phyloP scores from a whole-genome alignment of 2,888 invertebrate genomes.

The Drosophila anceps region DNA sequence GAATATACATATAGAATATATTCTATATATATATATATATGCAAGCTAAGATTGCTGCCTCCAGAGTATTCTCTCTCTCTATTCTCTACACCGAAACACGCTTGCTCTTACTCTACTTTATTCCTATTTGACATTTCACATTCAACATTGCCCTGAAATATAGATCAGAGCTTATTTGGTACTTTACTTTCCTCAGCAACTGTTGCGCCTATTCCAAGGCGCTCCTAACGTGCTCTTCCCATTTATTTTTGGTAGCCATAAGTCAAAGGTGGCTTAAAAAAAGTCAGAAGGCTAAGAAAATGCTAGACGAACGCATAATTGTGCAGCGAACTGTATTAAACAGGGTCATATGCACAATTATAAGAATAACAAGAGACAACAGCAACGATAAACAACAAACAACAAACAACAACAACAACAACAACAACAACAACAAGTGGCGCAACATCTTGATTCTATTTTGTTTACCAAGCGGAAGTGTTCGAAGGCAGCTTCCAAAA shows the following conservation, averaged over 20 bases:
- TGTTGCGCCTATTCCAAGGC: background rate
- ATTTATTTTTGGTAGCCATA: conserved; percentile 17
- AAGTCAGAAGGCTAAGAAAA: conserved; percentile 48
- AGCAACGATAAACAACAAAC: conserved; percentile 24
- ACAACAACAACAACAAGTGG: conserved; percentile 24
- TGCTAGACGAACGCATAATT: conserved; percentile 58
- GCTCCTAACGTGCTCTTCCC: background rate
- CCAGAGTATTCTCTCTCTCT: background rate
- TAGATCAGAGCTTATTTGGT: background rate
- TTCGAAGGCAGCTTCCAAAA: conserved; percentile 32
- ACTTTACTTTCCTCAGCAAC: background rate
- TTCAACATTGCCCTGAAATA: background rate
- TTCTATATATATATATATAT: no score
- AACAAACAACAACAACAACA: conserved; percentile 34
- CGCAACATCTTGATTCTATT: conserved; percentile 44
- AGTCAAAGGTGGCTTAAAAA: conserved; percentile 45
- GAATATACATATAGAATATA: no score
- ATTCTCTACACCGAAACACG: no score
- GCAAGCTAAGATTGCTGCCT: background rate
- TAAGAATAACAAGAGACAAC: conserved; percentile 61
- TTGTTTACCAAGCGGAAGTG: conserved; percentile 57
- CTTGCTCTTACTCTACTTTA: background rate
- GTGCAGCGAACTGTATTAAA: conserved; percentile 78
- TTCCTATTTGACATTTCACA: background rate
- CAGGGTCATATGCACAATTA: conserved; percentile 81